Base-by-base conservation (phyloP, 53 echinoderm and acorn worm species). In the Antedon mediterranea region DNA sequence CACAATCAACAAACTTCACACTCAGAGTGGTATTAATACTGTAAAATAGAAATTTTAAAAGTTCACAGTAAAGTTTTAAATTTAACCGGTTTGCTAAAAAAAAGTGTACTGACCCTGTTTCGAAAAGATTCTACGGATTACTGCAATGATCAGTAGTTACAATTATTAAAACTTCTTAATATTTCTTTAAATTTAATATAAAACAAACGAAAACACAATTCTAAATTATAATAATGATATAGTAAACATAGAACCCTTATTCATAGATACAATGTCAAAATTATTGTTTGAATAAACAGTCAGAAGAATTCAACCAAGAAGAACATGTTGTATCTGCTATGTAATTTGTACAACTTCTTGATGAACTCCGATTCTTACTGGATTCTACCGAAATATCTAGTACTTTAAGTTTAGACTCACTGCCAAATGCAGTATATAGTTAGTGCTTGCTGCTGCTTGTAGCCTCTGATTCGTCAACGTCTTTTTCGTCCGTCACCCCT, bases 401-500 rank as follows among this genome's bases (percentile, higher is more conserved):
- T 57, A 57, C 57, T 57, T 57, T 57, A 57, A 18, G 9, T 57
- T 18, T 57, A 57, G 11, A 15, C 2, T 18, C 23, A 57, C 57
- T 57, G 57, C 57, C 57, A 57, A 57, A 57, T 57, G 57, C 57
- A 57, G 57, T 57, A 2, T 23, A 26, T 8, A 57, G 57, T 57
- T 23, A 57, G 57, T 26, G 57, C 1, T 57, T 57, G 23, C 57
- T 57, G 23, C 57, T 57, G 23, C 57, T 15, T 23, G 5, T 57
- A 3, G 57, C 57, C 23, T 91, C 91, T 0, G 95, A 87, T 80
- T 94, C 95, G 57, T 94, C 95, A 31, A 94, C 89, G 33, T 94
- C 95, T 73, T 94, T 94, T 85, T 94, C 95, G 6, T 90, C 90
- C n/a, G 80, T 78, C 7, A 87, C 78, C 3, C 43, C 80, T 41